Conservation (phyloP, 2,797 vertebrate genomes). For the Spinus olivaceus region DNA sequence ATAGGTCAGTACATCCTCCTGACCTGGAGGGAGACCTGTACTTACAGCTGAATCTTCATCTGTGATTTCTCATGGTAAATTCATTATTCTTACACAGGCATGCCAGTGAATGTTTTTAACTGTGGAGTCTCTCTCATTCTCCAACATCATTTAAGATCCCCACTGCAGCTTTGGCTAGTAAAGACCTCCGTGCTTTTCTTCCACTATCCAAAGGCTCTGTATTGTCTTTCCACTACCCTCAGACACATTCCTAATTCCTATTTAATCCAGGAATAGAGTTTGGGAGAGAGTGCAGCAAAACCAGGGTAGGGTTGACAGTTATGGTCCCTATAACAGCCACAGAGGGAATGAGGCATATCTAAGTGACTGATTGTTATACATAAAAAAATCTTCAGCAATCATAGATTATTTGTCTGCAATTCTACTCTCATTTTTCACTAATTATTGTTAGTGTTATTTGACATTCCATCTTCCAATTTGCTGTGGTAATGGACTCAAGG, state of each 20-base stretch:
- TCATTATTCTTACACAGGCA: not conserved
- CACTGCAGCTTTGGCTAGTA: not conserved
- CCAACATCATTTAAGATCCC: not conserved
- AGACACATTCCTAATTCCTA: not conserved
- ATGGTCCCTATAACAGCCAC: not conserved
- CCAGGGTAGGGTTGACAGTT: not conserved
- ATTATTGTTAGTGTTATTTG: constrained; percentile 57
- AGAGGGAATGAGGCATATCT: constrained; percentile 38
- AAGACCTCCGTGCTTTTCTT: not conserved
- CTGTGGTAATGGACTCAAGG: constrained; percentile 55
- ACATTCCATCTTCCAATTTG: constrained; percentile 65
- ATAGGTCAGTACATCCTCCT: not conserved
- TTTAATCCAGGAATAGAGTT: not conserved
- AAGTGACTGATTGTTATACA: constrained; percentile 40
- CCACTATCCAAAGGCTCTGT: not conserved
- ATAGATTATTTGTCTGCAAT: constrained; percentile 60
- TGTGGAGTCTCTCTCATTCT: not conserved
- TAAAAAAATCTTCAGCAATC: constrained; percentile 44
- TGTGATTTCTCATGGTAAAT: not conserved
- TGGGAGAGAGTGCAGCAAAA: not conserved
- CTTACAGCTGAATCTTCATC: not conserved
- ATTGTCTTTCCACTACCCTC: not conserved
- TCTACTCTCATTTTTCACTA: constrained; percentile 56
- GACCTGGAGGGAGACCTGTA: not conserved
- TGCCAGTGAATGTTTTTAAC: not conserved